A percentile compares a stretch with the other conserved stretches of the same genome.
Evolutionary conservation across 2,113 vertebrate genomes (phyloP).

Genomic region (Mustela nigripes): DNA sequence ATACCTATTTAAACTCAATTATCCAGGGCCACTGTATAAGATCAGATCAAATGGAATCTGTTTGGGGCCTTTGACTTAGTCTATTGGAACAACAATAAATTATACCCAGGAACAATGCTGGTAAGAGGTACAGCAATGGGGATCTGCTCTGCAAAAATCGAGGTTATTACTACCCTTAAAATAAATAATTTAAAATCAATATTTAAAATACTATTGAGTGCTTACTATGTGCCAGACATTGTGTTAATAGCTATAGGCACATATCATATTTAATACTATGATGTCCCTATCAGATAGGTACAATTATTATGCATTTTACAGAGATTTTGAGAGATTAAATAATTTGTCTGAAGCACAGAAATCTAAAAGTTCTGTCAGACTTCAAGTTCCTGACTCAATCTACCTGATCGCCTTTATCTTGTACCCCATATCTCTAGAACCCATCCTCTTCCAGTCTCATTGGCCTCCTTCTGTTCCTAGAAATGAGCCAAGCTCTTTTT

Average conservation of each 20-base stretch:
- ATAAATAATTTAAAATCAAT: slow-evolving; percentile 31
- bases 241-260: neutral
- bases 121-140: neutral
- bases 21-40: neutral
- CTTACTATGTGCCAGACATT: neutral
- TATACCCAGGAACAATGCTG: neutral
- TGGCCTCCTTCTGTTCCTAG: neutral
- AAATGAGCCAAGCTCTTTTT: neutral
- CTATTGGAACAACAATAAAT: slow-evolving; percentile 11
- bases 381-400: neutral
- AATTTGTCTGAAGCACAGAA: slow-evolving; percentile 13
- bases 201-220: neutral
- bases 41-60: neutral
- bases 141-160: neutral
- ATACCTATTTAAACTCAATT: slow-evolving; percentile 16
- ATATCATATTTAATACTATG: slow-evolving; percentile 1
- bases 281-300: neutral
- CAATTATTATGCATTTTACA: slow-evolving; percentile 19
- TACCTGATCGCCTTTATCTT: neutral
- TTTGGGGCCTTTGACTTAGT: neutral
- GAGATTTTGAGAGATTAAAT: slow-evolving; percentile 10
- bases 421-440: neutral
- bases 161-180: neutral
- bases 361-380: neutral
- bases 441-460: neutral